These are phyloP conservation scores for Aphis gossypii DNA, from an alignment of 1,140 invertebrate genomes.

Conservation along the genomic window DNA sequence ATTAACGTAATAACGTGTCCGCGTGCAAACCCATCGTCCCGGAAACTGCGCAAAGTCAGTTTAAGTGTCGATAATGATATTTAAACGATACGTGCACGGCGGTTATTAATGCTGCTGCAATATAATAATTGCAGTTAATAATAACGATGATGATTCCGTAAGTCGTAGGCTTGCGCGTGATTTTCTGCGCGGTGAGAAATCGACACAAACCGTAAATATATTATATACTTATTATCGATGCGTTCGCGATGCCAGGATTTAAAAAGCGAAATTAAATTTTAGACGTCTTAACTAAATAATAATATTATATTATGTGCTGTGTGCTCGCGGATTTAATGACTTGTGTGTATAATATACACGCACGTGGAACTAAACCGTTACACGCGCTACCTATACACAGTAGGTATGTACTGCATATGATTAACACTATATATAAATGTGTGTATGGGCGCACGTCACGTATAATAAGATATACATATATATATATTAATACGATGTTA, in stretches of 20 bases:
- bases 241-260: not conserved
- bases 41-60: not conserved
- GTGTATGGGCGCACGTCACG: not conserved
- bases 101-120: not conserved
- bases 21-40: not conserved
- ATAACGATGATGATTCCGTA: no score
- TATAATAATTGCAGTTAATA: not conserved
- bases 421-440: not conserved
- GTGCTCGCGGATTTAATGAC: not conserved
- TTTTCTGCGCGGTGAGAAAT: not conserved
- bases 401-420: not conserved
- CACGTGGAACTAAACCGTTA: conserved; percentile 22
- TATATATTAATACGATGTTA: not conserved
- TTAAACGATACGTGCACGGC: not conserved
- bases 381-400: not conserved
- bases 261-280: conserved; percentile 3
- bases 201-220: not conserved
- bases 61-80: not conserved
- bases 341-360: not conserved
- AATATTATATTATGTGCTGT: not conserved
- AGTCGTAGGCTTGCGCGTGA: not conserved
- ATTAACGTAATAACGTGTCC: no score
- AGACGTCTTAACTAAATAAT: not conserved
- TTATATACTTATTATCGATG: not conserved
- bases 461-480: not conserved